Base-by-base conservation (phyloP, 2,113 vertebrate genomes). In the Microcebus griseorufus region DNA sequence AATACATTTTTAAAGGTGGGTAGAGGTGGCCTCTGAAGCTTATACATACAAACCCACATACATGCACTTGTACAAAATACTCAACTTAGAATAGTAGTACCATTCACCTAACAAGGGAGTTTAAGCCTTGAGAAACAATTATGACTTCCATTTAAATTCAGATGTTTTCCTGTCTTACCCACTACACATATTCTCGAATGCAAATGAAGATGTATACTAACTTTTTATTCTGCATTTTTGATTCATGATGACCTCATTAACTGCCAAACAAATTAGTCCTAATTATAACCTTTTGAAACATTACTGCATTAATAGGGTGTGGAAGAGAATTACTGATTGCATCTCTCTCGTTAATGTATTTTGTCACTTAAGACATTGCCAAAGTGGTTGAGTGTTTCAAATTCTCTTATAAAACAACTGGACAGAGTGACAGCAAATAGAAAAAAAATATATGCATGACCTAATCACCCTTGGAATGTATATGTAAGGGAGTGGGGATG, bases 211-310 rank as follows among this genome's bases (percentile, higher is more conserved):
- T 22, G 34, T 60, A 39, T 16, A n/a, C 64, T 92, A 93, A 96
- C 92, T 88, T 95, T 93, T 93, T 81, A 69, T 73, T 97, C 62
- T 42, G 34, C 67, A 37, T 82, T 75, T 96, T 94, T 96, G 88
- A 97, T 95, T 92, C 95, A 86, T 48, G 93, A 60, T 96, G 95
- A 96, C 94, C 93, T 98, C 97, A 95, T 93, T 97, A 96, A 94
- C 90, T 72, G 4, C 85, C 81, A 96, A 96, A 94, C 81, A 97
- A 97, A 96, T 96, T 96, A 92, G 89, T 96, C 90, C 94, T 93
- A 88, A 93, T 97, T 96, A 95, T 82, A 87, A 92, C 81, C 79
- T 97, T 94, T 96, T 95, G 96, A 70, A 94, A 96, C 65, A 86
- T 88, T 45, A 27, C 78, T 76, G 48, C 81, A 85, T 93, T 88